phyloP scores from a whole-genome alignment of 2,113 vertebrate species.

The Corapipo altera region DNA sequence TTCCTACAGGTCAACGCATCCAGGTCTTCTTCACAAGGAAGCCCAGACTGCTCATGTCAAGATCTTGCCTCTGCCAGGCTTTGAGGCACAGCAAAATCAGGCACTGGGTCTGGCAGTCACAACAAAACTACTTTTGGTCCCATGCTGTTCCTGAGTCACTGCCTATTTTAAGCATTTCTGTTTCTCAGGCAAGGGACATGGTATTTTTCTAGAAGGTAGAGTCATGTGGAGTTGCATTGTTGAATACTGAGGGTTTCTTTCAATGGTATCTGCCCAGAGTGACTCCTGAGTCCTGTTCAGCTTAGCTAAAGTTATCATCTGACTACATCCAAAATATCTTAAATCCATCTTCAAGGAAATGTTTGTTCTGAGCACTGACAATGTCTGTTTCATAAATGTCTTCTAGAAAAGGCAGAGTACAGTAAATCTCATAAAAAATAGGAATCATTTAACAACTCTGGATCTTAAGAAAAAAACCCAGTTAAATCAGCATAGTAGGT shows the following conservation, averaged over 20 bases:
- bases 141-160: neutral
- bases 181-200: neutral
- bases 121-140: neutral
- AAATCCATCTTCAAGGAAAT: neutral
- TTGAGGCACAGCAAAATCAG: neutral
- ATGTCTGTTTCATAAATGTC: neutral
- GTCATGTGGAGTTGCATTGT: neutral
- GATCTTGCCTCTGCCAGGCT: neutral
- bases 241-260: neutral
- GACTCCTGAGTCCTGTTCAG: neutral
- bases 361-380: neutral
- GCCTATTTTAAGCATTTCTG: constrained; percentile 19
- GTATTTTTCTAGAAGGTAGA: constrained; percentile 3
- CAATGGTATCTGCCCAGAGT: neutral
- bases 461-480: neutral
- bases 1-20: neutral
- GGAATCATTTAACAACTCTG: neutral
- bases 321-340: neutral
- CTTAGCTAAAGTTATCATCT: neutral
- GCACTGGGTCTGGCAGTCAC: neutral
- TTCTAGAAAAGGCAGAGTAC: neutral
- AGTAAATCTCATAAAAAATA: neutral
- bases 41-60: neutral
- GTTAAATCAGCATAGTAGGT: neutral
- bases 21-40: neutral